Evolutionary conservation across 2,888 invertebrate species (phyloP), one percentile per base, ranked within the genome.

Genomic region (Onthophagus sagittarius): DNA sequence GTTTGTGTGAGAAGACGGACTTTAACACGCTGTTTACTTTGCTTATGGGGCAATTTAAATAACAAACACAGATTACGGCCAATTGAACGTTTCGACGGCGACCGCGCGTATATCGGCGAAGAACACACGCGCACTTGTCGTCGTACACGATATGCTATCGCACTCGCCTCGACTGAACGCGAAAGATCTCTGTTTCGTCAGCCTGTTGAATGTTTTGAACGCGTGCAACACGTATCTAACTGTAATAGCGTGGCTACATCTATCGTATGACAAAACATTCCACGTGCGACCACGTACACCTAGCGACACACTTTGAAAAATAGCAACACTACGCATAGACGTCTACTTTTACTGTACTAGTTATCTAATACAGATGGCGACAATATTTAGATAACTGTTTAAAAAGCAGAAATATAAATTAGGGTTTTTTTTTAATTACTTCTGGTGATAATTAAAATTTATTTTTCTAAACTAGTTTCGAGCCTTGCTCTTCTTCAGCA

Each of bases 171-270:
- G 72, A 71, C 71, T 69, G 65, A 67, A 23, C 15, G 72, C 69
- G 71, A 62, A 71, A 75, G 75, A 73, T 75, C 72, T 75, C 75
- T 75, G 75, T 75, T 67, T 64, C 72, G 71, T 75, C 69, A 74
- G 75, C 75, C 75, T 75, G 75, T 75, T 75, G 75, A 75, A 75
- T 75, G 75, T 74, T 72, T 74, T 71, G 73, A 73, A 72, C 73
- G 75, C 73, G 72, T 71, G 72, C 69, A 74, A 74, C 71, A 70
- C 69, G 70, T 70, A 67, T 32, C 67, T 67, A 67, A 67, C 67
- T 67, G 67, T 67, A 67, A 67, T 67, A 67, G 32, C 67, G 67
- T 67, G 67, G 15, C 67, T 67, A 67, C 67, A 67, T 67, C 67
- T 67, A 67, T 23, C 67, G 67, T 67, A 67, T 23, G 32, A 67